These are phyloP conservation scores for Chelon labrosus DNA, from an alignment of 2,797 vertebrate species.

Conservation along the genomic window DNA sequence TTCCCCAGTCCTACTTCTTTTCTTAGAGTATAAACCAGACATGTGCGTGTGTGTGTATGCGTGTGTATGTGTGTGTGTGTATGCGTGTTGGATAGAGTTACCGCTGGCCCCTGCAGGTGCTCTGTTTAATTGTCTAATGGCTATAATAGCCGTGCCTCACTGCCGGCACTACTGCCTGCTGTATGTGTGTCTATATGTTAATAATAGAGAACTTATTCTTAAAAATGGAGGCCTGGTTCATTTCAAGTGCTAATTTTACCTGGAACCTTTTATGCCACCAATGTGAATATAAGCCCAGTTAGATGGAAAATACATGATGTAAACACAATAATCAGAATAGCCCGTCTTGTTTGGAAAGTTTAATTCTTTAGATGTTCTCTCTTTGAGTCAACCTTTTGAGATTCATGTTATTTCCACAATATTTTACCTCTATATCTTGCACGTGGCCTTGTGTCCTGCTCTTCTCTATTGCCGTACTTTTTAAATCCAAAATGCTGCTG, in stretches of 20 bases:
- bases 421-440: too few species aligned
- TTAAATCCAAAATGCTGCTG: too few species aligned
- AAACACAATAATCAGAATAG: conserved; percentile 15
- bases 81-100: conserved; percentile 55
- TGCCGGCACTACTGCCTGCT: conserved; percentile 12
- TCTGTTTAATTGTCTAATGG: conserved; percentile 64
- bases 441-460: too few species aligned
- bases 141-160: conserved; percentile 35
- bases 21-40: conserved; percentile 24
- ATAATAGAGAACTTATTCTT: background rate
- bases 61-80: conserved; percentile 38
- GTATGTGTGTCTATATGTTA: conserved; percentile 4
- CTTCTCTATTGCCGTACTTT: too few species aligned
- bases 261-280: conserved; percentile 2
- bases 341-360: background rate
- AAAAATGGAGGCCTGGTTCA: background rate
- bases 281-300: conserved; percentile 9
- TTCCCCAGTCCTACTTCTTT: conserved; percentile 46
- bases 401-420: too few species aligned
- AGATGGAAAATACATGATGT: conserved; percentile 2
- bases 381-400: background rate
- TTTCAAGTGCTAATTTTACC: conserved; percentile 5
- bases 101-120: conserved; percentile 44
- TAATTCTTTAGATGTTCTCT: background rate
- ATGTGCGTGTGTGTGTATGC: conserved; percentile 17